Evolutionary conservation across 2,797 vertebrate species (phyloP).

Genomic region (Gephyroberyx darwinii): DNA sequence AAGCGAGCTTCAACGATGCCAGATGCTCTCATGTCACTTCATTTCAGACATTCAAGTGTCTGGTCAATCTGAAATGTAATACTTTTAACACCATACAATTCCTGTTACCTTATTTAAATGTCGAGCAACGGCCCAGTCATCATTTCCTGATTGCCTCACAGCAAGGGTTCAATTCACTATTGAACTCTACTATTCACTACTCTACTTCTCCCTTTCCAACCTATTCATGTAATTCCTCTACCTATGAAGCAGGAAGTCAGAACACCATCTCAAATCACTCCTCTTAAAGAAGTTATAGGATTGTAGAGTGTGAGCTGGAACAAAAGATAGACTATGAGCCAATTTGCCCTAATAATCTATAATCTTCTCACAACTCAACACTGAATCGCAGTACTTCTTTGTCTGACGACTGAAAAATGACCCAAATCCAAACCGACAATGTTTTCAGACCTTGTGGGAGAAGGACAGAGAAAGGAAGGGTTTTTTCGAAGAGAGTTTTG

Average conservation of each 20-base stretch:
- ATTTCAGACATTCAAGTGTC: conserved; percentile 5
- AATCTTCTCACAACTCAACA: conserved; percentile 41
- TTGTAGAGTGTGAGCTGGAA: conserved; percentile 14
- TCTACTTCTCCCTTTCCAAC: conserved; percentile 34
- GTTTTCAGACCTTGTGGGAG: neutral
- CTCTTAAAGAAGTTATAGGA: conserved; percentile 31
- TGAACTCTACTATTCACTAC: conserved; percentile 12
- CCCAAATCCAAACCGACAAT: conserved; percentile 26
- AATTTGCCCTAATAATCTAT: conserved; percentile 55
- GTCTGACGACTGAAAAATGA: conserved; percentile 27
- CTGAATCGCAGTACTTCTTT: conserved; percentile 30
- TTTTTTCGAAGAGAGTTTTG: neutral
- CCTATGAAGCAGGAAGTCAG: conserved; percentile 4
- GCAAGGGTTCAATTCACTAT: conserved; percentile 30
- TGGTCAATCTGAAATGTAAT: conserved; percentile 28
- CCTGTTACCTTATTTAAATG: conserved; percentile 30
- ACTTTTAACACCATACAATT: conserved; percentile 42
- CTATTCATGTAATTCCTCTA: conserved; percentile 52
- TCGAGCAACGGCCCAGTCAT: conserved; percentile 51
- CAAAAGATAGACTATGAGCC: conserved; percentile 22
- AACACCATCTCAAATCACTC: conserved; percentile 35
- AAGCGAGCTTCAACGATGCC: neutral
- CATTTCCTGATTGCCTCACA: conserved; percentile 64
- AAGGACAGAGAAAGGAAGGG: conserved; percentile 20
- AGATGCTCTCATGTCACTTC: neutral